These are phyloP conservation scores for Tupaia chinensis DNA, from an alignment of 2,113 vertebrate genomes.

Conservation along the genomic window DNA sequence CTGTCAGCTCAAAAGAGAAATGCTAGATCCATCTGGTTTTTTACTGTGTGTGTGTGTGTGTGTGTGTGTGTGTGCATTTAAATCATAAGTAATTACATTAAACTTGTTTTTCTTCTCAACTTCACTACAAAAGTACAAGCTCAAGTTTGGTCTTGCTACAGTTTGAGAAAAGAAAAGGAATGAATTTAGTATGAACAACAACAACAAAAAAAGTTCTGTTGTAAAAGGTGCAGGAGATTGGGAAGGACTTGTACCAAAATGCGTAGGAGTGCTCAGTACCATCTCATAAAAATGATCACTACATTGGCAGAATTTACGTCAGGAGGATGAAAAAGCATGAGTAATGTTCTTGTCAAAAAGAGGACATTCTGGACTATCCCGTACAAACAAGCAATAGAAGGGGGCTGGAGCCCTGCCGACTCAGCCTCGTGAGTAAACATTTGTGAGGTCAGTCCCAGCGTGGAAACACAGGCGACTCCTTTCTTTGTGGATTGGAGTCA, in stretches of 20 bases:
- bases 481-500: constrained; percentile 35
- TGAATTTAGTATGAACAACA: background rate
- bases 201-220: background rate
- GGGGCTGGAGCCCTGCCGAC: constrained; percentile 35
- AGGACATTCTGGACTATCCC: constrained; percentile 24
- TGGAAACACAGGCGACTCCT: background rate
- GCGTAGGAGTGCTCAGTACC: background rate
- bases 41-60: background rate
- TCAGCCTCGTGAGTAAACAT: background rate
- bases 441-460: constrained; percentile 15
- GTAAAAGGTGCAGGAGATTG: background rate
- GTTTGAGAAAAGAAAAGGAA: constrained; percentile 2
- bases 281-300: background rate
- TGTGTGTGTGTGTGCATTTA: background rate
- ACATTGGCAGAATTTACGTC: constrained; percentile 20
- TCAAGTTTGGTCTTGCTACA: constrained; percentile 50
- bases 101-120: constrained; percentile 26
- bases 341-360: constrained; percentile 41
- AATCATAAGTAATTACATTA: constrained; percentile 32
- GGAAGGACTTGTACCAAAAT: background rate
- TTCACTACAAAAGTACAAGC: constrained; percentile 3
- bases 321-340: constrained; percentile 16
- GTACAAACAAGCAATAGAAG: constrained; percentile 41
- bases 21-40: constrained; percentile 29
- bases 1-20: constrained; percentile 55